Evolutionary conservation across 2,797 vertebrate species (phyloP), one percentile per base, ranked within the genome.

Genomic region (Rhabdomys pumilio): DNA sequence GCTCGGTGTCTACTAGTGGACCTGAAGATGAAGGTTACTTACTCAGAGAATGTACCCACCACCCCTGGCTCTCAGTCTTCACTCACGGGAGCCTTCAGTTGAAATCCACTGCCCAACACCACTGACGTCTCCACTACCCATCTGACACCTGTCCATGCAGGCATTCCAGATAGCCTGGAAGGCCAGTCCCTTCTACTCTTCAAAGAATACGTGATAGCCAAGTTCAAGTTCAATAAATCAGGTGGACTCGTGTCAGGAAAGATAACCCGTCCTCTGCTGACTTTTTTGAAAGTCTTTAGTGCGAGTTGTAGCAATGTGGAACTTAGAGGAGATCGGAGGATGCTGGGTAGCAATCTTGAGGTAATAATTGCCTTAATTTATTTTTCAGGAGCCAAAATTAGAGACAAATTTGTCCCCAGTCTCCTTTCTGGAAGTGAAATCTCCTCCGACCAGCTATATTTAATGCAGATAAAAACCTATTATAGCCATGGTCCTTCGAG

Each of bases 351-450:
- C 95, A 65, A 88, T 86, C 76, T 65, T 14, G 76, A 94, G 73
- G 38, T 84, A 93, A 84, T 96, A 95, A 96, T 95, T 90, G 93
- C 76, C 69, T 95, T 89, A 92, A 97, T 90, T 96, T 96, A 92
- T 96, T 96, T 97, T 96, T 90, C 91, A 38, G 63, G 65, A 86
- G 90, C 94, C 81, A 93, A 90, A 96, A 96, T 94, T 72, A 94
- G 91, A 96, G 93, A 90, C 93, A 80, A 88, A 90, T 92, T 61
- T 93, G 76, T 90, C 94, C 93, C 85, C 53, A 38, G 85, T 84
- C 85, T 90, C 90, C 92, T 85, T 82, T 92, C 81, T 90, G n/a
- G 88, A 88, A 82, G 75, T 47, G 13, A 69, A 89, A 57, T 61
- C 75, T 89, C 90, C 67, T 86, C 94, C 6, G 24, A 31, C 55